Conservation (phyloP, 92 coral and sea anemone genomes). For the Epizoanthus stellaris region DNA sequence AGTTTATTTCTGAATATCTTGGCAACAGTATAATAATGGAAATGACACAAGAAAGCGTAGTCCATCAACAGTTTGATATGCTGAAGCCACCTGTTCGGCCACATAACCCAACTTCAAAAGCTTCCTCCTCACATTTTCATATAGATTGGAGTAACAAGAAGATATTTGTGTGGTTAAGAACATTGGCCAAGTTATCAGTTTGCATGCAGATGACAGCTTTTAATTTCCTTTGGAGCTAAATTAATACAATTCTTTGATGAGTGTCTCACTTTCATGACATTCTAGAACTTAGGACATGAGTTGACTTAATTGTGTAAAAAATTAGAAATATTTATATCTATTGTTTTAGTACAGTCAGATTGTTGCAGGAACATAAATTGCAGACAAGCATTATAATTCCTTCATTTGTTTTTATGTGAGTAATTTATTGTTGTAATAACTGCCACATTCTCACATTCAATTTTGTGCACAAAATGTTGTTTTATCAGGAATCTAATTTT, state of each 20-base stretch:
- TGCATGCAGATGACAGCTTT: conserved; percentile 25
- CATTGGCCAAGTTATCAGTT: neutral
- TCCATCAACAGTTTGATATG: neutral
- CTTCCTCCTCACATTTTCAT: neutral
- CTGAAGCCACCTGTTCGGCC: neutral
- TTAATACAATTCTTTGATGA: neutral
- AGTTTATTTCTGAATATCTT: too few relatives aligned
- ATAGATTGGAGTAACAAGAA: neutral
- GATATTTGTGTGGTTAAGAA: conserved; percentile 17
- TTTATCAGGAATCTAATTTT: conserved; percentile 25
- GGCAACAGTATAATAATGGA: too few relatives aligned
- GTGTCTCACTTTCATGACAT: conserved; percentile 1
- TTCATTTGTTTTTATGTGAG: neutral
- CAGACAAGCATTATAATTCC: neutral
- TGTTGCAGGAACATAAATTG: neutral
- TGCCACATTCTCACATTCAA: neutral
- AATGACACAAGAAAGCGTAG: neutral
- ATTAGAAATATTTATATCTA: neutral
- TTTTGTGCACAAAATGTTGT: conserved; percentile 14
- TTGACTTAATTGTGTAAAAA: neutral
- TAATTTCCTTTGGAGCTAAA: conserved; percentile 25
- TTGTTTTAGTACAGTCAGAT: neutral
- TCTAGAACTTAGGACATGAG: neutral
- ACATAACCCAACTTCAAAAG: neutral
- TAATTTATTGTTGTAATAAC: neutral